These are phyloP conservation scores for Pocillopora damicornis DNA, from an alignment of 64 coral and sea anemone genomes.

Conservation along the genomic window DNA sequence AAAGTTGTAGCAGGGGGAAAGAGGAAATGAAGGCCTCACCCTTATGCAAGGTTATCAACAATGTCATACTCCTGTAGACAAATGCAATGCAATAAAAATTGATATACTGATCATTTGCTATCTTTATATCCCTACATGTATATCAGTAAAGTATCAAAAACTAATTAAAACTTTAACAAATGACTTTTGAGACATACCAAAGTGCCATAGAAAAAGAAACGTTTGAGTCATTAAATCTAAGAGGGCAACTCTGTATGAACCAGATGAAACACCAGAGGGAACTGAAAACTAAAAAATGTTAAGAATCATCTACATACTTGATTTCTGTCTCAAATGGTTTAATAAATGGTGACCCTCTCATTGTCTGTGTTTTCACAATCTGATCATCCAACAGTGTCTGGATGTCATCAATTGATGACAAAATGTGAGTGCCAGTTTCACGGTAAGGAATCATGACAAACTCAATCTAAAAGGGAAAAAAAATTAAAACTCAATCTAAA, in stretches of 20 bases:
- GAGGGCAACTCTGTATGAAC: not conserved
- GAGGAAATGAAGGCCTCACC: too few species aligned
- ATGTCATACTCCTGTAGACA: too few species aligned
- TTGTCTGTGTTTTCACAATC: conserved; percentile 99
- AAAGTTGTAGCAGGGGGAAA: too few species aligned
- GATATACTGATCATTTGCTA: too few species aligned
- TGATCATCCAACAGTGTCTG: conserved; percentile 99
- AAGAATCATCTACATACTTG: conserved; percentile 45
- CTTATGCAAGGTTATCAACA: too few species aligned
- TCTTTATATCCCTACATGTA: too few species aligned
- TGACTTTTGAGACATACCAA: not conserved
- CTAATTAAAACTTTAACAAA: not conserved
- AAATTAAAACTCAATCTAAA: conserved; percentile 73
- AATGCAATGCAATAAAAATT: too few species aligned
- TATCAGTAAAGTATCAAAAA: not conserved
- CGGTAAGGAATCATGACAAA: conserved; percentile 98
- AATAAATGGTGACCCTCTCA: conserved; percentile 98
- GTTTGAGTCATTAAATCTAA: not conserved
- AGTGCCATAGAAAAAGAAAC: not conserved
- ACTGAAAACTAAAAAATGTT: not conserved
- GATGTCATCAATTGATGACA: conserved; percentile 98
- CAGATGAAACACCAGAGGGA: not conserved
- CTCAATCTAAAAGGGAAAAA: conserved; percentile 61
- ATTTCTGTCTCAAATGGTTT: conserved; percentile 99
- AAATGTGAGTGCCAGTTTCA: conserved; percentile 94